These are phyloP conservation scores for Lycodopsis pacificus DNA, from an alignment of 2,797 vertebrate species.

Conservation along the genomic window DNA sequence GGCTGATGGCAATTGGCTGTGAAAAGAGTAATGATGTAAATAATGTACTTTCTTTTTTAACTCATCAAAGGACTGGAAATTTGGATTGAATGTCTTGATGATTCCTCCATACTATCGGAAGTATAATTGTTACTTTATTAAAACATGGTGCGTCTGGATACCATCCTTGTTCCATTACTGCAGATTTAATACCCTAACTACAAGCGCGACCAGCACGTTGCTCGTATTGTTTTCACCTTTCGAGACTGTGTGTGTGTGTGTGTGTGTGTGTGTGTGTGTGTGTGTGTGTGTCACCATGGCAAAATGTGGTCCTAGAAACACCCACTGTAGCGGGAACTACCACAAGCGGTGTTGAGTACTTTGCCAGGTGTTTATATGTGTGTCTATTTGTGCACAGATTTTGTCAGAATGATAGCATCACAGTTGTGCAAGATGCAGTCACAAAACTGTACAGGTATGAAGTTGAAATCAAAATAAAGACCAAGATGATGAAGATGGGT, in stretches of 20 bases:
- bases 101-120: not conserved
- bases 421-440: not conserved
- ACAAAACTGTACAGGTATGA: not conserved
- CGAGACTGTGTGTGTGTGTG: not conserved
- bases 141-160: not conserved
- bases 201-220: not conserved
- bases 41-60: constrained; percentile 27
- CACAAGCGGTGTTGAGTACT: not conserved
- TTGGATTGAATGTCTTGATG: constrained; percentile 5
- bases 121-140: not conserved
- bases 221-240: not conserved
- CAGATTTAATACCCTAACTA: not conserved
- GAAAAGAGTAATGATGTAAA: constrained; percentile 44
- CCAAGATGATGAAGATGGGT: not conserved
- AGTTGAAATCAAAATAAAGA: not conserved
- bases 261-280: not conserved
- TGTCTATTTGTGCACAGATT: not conserved
- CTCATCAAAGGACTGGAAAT: constrained; percentile 31
- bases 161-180: not conserved
- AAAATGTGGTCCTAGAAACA: not conserved
- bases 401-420: not conserved
- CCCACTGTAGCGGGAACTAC: not conserved
- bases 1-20: constrained; percentile 46
- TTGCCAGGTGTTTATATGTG: not conserved
- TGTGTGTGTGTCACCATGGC: not conserved